Base-by-base conservation (phyloP, 2,113 vertebrate genomes). In the Nycticorax nycticorax region DNA sequence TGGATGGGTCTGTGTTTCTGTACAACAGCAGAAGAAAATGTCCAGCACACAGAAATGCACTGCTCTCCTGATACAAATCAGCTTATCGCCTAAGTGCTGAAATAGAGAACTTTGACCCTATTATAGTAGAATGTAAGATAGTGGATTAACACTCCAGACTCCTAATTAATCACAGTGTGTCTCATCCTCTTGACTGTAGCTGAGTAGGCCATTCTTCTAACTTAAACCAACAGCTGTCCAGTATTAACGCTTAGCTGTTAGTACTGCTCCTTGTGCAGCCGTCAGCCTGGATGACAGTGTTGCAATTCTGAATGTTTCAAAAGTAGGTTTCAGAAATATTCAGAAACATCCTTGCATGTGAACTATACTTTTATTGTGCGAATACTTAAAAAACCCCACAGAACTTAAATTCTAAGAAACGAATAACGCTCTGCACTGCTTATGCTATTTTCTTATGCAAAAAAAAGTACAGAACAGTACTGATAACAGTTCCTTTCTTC, bases 111-210 rank as follows among this genome's bases (percentile, higher is more conserved):
- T 95, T 53, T 95, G 81, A 89, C 91, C 79, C 63, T 73, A 5
- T 89, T 88, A 50, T 10, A 72, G 56, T 27, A 85, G n/a, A 84
- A 86, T 32, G 35, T 41, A 63, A 73, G 22, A 43, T 30, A 88
- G 74, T 35, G 72, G 73, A 95, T 95, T 97, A 96, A 83, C 47
- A 50, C 89, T 76, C n/a, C 73, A 90, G 83, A 87, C 77, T 92
- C 73, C 48, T 67, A 92, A 60, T 93, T 92, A 95, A 93, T 81
- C 62, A 79, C 59, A 45, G 0, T 32, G 33, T 84, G 87, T 82
- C 91, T 96, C 63, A 71, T 64, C 88, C 80, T 94, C 88, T 67
- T 85, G 75, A 79, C 24, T 43, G 88, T 22, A 75, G 55, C 64
- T 20, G 57, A 89, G 77, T 30, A 47, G 77, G 53, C 79, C 33